Evolutionary conservation across 2,888 invertebrate genomes (phyloP).

Genomic region (Hirtodrosophila confusa): DNA sequence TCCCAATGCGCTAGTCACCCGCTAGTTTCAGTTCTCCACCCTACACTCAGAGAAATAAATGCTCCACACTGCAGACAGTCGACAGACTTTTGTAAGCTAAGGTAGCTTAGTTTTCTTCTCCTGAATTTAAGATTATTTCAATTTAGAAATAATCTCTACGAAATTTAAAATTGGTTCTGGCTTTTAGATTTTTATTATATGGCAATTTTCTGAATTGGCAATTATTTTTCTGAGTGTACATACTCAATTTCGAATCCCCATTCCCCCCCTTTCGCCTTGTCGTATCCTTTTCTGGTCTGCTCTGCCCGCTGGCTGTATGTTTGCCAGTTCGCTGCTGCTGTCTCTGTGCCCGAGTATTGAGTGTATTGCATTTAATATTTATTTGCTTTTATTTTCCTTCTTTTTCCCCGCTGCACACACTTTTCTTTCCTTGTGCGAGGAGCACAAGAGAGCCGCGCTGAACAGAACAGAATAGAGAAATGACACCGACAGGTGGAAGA

Average conservation of each 20-base stretch:
- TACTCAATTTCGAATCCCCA: neutral
- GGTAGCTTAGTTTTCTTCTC: too few relatives aligned
- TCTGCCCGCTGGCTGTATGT: conserved; percentile 40
- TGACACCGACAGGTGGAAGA: conserved; percentile 66
- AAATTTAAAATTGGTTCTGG: too few relatives aligned
- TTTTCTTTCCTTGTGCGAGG: conserved; percentile 43
- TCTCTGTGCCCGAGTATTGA: conserved; percentile 60
- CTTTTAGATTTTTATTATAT: too few relatives aligned
- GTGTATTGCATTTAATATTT: conserved; percentile 80
- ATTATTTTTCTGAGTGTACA: too few relatives aligned
- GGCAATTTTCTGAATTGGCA: too few relatives aligned
- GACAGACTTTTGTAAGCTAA: too few relatives aligned
- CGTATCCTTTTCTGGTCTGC: conserved; percentile 8
- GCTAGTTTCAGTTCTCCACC: conserved; percentile 6
- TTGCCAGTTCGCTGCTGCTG: conserved; percentile 50
- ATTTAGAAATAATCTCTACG: too few relatives aligned
- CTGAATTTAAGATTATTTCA: too few relatives aligned
- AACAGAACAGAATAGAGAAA: conserved; percentile 14
- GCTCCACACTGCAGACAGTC: too few relatives aligned
- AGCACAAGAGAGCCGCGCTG: conserved; percentile 17
- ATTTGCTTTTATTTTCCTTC: conserved; percentile 67
- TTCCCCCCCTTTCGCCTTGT: conserved; percentile 12
- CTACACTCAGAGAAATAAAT: too few relatives aligned
- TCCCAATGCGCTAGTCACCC: conserved; percentile 45
- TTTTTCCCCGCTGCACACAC: conserved; percentile 41